These are phyloP conservation scores for Eulemur macaco DNA, from an alignment of 2,113 vertebrate species.

Conservation along the genomic window DNA sequence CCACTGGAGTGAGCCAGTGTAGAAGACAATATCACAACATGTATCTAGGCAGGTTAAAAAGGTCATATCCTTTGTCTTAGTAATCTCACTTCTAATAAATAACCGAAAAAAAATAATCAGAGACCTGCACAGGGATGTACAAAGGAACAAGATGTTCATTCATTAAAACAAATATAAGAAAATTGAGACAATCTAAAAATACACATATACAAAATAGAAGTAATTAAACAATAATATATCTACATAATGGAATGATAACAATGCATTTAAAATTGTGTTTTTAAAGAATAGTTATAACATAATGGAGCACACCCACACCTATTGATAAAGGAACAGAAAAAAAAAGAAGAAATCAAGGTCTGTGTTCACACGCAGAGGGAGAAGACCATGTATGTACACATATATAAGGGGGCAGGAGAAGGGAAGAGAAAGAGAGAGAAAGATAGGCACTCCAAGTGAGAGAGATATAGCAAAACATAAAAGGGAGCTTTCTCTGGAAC, in stretches of 20 bases:
- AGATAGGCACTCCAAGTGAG: neutral
- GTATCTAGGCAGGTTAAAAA: neutral
- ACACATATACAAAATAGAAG: neutral
- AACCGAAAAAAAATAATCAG: neutral
- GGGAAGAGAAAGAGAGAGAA: too few relatives aligned
- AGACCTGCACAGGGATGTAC: neutral
- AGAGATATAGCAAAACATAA: neutral
- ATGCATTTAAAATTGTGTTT: neutral
- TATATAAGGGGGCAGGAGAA: neutral
- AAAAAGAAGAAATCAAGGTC: neutral
- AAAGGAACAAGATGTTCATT: neutral
- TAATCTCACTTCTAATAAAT: neutral
- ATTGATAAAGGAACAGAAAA: neutral
- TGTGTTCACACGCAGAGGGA: neutral
- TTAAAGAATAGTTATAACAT: neutral
- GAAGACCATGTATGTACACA: neutral
- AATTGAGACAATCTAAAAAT: neutral
- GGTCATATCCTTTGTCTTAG: neutral
- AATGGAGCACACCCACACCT: neutral
- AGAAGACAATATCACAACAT: neutral
- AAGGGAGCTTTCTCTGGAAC: neutral
- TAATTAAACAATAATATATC: neutral
- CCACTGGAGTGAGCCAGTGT: neutral
- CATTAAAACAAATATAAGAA: neutral
- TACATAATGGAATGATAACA: neutral